phyloP scores from a whole-genome alignment of 92 coral and sea anemone species.

The Zoanthus sansibaricus region DNA sequence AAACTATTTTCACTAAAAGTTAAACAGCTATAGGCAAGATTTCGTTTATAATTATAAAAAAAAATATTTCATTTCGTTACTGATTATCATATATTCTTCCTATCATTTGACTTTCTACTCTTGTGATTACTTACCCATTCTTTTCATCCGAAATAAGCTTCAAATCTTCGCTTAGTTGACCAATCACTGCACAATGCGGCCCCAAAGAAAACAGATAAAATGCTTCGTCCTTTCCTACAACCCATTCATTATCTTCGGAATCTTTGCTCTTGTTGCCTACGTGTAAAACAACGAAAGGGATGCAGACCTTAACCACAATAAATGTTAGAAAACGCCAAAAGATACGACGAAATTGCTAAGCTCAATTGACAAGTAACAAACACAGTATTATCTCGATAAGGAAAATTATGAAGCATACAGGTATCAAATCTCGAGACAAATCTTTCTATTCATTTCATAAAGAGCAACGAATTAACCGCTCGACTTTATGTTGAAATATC shows the following conservation, averaged over 20 bases:
- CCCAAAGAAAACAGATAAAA: conserved; percentile 85
- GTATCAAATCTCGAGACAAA: too few species aligned
- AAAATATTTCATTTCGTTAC: background rate
- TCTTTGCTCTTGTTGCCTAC: conserved; percentile 30
- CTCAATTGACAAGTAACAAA: too few species aligned
- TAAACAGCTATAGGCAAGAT: too few species aligned
- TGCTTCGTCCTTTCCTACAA: conserved; percentile 79
- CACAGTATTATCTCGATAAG: too few species aligned
- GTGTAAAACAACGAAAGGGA: background rate
- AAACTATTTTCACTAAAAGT: too few species aligned
- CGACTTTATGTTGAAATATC: too few species aligned
- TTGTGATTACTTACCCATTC: conserved; percentile 55
- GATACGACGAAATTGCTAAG: background rate
- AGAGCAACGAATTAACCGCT: too few species aligned
- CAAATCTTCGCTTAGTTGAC: conserved; percentile 78
- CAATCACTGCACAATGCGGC: conserved; percentile 80
- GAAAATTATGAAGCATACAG: too few species aligned
- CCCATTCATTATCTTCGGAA: conserved; percentile 37
- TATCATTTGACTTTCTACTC: background rate
- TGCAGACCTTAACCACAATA: background rate
- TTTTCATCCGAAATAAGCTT: conserved; percentile 54
- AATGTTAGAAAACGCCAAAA: background rate
- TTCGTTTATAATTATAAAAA: too few species aligned
- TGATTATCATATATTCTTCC: background rate
- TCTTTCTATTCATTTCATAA: too few species aligned